Percentiles rank a stretch among this genome's conserved stretches.
These are phyloP conservation scores for Laticauda colubrina DNA, from an alignment of 2,113 vertebrate genomes.

Conservation along the genomic window DNA sequence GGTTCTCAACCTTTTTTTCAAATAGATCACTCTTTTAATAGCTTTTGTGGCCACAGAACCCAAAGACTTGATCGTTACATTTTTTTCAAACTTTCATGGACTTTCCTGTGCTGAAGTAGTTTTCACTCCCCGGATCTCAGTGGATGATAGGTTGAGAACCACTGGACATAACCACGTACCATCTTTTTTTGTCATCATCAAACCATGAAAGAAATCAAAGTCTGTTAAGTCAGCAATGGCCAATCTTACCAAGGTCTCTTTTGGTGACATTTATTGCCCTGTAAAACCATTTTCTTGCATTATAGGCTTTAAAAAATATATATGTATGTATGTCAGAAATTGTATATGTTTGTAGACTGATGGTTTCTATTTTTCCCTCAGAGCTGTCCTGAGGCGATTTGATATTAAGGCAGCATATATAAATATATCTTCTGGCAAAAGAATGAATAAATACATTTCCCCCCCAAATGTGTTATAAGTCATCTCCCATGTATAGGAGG, in stretches of 20 bases:
- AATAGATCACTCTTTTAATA: not conserved
- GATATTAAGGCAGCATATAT: not conserved
- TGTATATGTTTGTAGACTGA: not conserved
- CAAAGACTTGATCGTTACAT: not conserved
- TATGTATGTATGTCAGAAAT: not conserved
- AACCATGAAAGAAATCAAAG: not conserved
- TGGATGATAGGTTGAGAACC: not conserved
- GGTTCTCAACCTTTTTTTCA: too few species aligned
- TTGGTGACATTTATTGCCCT: not conserved
- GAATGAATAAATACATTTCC: not conserved
- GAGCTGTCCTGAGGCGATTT: not conserved
- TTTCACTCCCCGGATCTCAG: not conserved
- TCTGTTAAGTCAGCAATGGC: not conserved
- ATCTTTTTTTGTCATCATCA: not conserved
- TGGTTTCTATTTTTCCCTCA: not conserved
- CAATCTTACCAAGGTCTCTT: not conserved
- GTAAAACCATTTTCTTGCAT: not conserved
- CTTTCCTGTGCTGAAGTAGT: too few species aligned
- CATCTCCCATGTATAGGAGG: not conserved
- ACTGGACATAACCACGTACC: not conserved
- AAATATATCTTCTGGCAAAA: not conserved
- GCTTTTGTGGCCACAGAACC: not conserved
- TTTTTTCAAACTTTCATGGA: not conserved
- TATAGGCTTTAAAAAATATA: not conserved
- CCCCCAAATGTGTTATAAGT: not conserved